Conservation (phyloP, 1,140 invertebrate species). For the Stegodyphus dumicola region DNA sequence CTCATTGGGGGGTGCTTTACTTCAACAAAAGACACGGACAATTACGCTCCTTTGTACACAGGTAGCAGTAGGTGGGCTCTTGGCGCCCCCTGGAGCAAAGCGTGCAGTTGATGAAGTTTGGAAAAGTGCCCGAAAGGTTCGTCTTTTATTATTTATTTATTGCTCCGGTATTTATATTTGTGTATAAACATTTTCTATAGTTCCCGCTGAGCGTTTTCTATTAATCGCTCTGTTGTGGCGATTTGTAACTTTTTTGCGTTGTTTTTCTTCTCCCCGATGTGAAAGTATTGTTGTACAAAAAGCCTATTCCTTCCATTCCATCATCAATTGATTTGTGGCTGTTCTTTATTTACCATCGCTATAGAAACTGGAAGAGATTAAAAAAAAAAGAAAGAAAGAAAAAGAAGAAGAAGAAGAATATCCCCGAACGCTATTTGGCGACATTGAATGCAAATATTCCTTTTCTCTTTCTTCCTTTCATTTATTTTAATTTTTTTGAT, state of each 20-base stretch:
- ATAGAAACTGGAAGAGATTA: too few species aligned
- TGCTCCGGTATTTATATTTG: constrained; percentile 17
- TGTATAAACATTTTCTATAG: constrained; percentile 21
- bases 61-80: constrained; percentile 48
- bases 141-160: constrained; percentile 26
- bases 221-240: constrained; percentile 21
- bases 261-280: not conserved
- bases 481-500: too few species aligned
- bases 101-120: constrained; percentile 49
- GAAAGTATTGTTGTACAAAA: too few species aligned
- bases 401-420: too few species aligned
- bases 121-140: constrained; percentile 38
- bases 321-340: too few species aligned
- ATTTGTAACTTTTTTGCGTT: constrained; percentile 23
- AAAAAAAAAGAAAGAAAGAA: too few species aligned
- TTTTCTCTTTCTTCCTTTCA: too few species aligned
- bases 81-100: constrained; percentile 14
- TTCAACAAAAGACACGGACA: constrained; percentile 45
- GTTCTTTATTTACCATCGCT: too few species aligned
- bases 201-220: constrained; percentile 21
- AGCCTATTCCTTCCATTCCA: too few species aligned
- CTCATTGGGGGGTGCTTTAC: constrained; percentile 21
- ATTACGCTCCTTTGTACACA: constrained; percentile 49
- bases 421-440: too few species aligned
- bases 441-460: too few species aligned